Percentiles rank a stretch among this genome's conserved stretches.
These are phyloP conservation scores for Nerophis lumbriciformis DNA, from an alignment of 2,113 vertebrate species.

Conservation along the genomic window DNA sequence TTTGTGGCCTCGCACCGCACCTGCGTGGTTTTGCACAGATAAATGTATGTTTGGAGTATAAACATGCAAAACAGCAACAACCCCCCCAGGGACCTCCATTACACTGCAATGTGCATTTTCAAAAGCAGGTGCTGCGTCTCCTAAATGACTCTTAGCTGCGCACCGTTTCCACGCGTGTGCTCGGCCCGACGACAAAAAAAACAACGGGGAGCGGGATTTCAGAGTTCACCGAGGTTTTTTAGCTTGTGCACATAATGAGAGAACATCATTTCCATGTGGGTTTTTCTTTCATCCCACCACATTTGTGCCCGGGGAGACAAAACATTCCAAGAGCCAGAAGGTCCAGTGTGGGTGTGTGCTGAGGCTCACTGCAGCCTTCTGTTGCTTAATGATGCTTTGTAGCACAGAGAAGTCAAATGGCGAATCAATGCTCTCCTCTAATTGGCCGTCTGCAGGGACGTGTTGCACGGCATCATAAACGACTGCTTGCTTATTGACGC, in stretches of 20 bases:
- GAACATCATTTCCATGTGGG: slow-evolving; percentile 41
- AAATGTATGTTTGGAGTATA: too few species aligned
- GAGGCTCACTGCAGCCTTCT: slow-evolving; percentile 22
- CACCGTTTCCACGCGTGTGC: not conserved
- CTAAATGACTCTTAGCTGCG: not conserved
- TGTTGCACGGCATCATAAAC: not conserved
- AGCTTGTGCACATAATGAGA: slow-evolving; percentile 25
- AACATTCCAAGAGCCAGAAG: slow-evolving; percentile 45
- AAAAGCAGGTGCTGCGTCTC: slow-evolving; percentile 2
- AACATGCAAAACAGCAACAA: too few species aligned
- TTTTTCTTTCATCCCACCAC: slow-evolving; percentile 38
- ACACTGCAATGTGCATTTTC: not conserved
- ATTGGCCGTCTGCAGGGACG: slow-evolving; percentile 48
- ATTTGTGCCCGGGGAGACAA: slow-evolving; percentile 25
- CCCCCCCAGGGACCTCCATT: too few species aligned
- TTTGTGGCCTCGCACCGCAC: too few species aligned
- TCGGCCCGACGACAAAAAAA: not conserved
- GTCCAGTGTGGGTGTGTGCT: slow-evolving; percentile 51
- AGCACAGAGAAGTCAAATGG: slow-evolving; percentile 52
- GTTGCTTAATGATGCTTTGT: slow-evolving; percentile 59
- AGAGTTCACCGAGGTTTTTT: slow-evolving; percentile 37
- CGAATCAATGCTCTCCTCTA: slow-evolving; percentile 44
- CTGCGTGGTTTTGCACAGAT: too few species aligned
- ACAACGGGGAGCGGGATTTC: slow-evolving; percentile 15
- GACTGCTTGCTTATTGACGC: slow-evolving; percentile 25